phyloP scores from a whole-genome alignment of 2,797 vertebrate species.

The Acanthornis magna region DNA sequence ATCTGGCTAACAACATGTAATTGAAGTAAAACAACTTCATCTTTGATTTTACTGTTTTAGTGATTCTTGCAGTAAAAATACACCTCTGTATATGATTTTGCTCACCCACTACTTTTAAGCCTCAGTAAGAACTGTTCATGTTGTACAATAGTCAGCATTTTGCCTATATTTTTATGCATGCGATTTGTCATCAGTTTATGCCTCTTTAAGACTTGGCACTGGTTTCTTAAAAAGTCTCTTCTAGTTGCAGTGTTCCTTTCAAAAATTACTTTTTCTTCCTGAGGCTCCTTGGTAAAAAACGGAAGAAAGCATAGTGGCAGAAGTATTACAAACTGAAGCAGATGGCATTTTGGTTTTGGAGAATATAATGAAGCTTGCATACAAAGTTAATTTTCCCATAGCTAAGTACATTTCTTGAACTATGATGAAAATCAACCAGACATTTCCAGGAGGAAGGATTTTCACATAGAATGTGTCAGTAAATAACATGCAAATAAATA shows the following conservation, averaged over 20 bases:
- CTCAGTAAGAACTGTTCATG: not conserved
- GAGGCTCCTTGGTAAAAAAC: not conserved
- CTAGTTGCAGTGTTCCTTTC: not conserved
- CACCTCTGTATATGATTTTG: not conserved
- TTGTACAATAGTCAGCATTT: constrained; percentile 24
- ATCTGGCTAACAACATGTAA: not conserved
- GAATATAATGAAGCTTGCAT: constrained; percentile 12
- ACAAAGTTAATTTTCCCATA: not conserved
- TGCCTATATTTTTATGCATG: constrained; percentile 8
- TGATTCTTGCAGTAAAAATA: not conserved
- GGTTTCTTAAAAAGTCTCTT: constrained; percentile 21
- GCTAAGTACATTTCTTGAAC: not conserved
- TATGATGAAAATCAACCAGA: not conserved
- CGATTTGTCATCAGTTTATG: constrained; percentile 14
- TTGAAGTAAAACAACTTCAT: not conserved
- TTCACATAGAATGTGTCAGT: not conserved
- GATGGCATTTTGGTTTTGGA: not conserved
- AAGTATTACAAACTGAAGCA: constrained; percentile 9
- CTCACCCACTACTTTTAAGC: not conserved
- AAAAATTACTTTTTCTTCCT: constrained; percentile 15
- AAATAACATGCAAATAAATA: not conserved
- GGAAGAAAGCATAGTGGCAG: not conserved
- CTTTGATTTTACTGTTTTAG: not conserved
- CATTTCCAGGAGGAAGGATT: not conserved
- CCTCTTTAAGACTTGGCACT: constrained; percentile 1